phyloP scores from a whole-genome alignment of 2,888 invertebrate species.

The Aspidiotus destructor region DNA sequence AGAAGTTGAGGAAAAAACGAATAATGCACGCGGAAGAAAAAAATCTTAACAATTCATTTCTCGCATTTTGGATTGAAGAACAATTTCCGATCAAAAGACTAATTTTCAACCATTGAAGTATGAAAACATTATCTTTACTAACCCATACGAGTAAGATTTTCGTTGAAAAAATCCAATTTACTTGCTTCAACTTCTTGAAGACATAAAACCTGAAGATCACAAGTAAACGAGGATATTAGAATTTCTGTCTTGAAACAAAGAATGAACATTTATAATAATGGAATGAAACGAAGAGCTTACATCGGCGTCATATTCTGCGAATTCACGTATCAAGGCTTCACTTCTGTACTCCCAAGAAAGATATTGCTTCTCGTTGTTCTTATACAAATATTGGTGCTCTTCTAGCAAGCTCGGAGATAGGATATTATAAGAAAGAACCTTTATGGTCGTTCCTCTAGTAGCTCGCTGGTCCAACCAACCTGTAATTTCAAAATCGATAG shows the following conservation, averaged over 20 bases:
- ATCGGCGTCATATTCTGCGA: slow-evolving; percentile 50
- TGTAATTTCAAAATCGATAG: neutral
- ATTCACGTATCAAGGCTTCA: slow-evolving; percentile 49
- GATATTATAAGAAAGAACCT: slow-evolving; percentile 58
- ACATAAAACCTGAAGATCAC: slow-evolving; percentile 59
- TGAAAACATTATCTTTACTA: no score
- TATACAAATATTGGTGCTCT: slow-evolving; percentile 63
- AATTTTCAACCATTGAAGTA: no score
- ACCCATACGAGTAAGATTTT: slow-evolving; percentile 43
- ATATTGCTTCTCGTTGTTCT: slow-evolving; percentile 47
- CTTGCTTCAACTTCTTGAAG: slow-evolving; percentile 81
- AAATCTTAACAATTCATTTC: neutral
- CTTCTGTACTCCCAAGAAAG: slow-evolving; percentile 64
- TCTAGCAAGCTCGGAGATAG: slow-evolving; percentile 72
- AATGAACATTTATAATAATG: slow-evolving; percentile 13
- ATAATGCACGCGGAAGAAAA: slow-evolving; percentile 25
- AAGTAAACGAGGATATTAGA: slow-evolving; percentile 29
- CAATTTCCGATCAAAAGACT: no score
- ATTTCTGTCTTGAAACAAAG: slow-evolving; percentile 35
- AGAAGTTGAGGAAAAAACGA: slow-evolving; percentile 5
- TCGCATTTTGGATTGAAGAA: neutral
- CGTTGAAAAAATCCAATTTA: slow-evolving; percentile 57
- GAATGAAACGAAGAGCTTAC: slow-evolving; percentile 42
- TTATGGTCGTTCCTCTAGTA: slow-evolving; percentile 5
- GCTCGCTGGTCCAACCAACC: slow-evolving; percentile 7